These are phyloP conservation scores for Calypte anna DNA, from an alignment of 2,113 vertebrate genomes.

Conservation along the genomic window DNA sequence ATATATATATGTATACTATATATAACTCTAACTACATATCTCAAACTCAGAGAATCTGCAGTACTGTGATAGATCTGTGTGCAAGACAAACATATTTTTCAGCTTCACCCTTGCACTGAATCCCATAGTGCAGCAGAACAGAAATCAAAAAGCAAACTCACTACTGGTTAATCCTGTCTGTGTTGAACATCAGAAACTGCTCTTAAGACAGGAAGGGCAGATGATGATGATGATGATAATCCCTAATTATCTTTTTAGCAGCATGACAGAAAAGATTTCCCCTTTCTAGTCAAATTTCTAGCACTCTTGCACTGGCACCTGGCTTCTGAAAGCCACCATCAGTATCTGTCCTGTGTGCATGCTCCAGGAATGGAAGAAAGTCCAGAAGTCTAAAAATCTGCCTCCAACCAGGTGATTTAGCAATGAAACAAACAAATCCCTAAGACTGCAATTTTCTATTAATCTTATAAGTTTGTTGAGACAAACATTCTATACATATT, in stretches of 20 bases:
- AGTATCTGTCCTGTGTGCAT: neutral
- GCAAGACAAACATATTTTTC: neutral
- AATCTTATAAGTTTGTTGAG: neutral
- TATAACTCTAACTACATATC: neutral
- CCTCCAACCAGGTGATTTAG: neutral
- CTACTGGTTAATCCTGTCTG: neutral
- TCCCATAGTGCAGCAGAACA: neutral
- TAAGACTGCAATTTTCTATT: constrained; percentile 8
- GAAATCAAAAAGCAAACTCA: neutral
- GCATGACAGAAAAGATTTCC: neutral
- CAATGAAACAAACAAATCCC: neutral
- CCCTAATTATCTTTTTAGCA: neutral
- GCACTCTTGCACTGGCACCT: neutral
- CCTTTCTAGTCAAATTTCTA: neutral
- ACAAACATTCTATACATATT: constrained; percentile 31
- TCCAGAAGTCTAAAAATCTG: neutral
- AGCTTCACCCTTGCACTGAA: neutral
- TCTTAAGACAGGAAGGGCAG: neutral
- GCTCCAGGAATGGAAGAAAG: neutral
- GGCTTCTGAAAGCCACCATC: neutral
- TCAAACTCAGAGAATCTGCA: neutral
- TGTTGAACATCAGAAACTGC: neutral
- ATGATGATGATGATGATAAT: neutral
- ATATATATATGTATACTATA: too few species aligned
- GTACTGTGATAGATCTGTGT: neutral